A percentile compares a stretch with the other conserved stretches of the same genome.
These are phyloP conservation scores for Diabrotica undecimpunctata DNA, from an alignment of 1,140 invertebrate genomes.

Conservation along the genomic window DNA sequence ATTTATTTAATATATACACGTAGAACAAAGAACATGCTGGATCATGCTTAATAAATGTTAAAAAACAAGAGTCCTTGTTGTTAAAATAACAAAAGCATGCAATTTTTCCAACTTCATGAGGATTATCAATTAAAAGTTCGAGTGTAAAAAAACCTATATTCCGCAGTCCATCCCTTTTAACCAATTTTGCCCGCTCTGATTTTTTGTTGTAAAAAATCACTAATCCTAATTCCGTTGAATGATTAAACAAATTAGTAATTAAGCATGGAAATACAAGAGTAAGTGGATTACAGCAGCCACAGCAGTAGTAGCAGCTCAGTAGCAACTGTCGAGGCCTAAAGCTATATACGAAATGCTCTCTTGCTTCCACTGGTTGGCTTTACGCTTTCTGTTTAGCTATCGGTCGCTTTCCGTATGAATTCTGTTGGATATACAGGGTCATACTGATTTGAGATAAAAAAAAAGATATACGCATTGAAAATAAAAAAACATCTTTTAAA, in stretches of 20 bases:
- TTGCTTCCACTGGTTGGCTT: background rate
- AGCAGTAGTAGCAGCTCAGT: no score
- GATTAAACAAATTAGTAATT: slow-evolving; percentile 15
- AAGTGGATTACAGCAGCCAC: slow-evolving; percentile 11
- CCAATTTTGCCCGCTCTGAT: no score
- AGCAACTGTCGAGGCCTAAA: background rate
- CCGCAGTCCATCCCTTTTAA: no score
- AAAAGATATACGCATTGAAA: background rate
- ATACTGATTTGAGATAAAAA: background rate
- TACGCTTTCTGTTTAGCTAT: slow-evolving; percentile 5
- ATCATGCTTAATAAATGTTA: no score
- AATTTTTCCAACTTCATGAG: no score
- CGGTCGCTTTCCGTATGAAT: background rate
- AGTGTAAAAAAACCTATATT: no score
- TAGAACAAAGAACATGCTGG: no score
- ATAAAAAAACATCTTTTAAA: background rate
- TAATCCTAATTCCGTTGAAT: background rate
- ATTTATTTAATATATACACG: no score
- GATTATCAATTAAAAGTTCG: no score
- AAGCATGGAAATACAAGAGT: slow-evolving; percentile 18
- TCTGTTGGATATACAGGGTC: background rate
- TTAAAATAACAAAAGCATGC: no score
- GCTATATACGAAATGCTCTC: slow-evolving; percentile 7
- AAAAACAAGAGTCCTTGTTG: no score
- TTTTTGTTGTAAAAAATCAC: no score